Evolutionary conservation across 2,888 invertebrate species (phyloP).

Genomic region (Galeopsomyia nigrocyanea): DNA sequence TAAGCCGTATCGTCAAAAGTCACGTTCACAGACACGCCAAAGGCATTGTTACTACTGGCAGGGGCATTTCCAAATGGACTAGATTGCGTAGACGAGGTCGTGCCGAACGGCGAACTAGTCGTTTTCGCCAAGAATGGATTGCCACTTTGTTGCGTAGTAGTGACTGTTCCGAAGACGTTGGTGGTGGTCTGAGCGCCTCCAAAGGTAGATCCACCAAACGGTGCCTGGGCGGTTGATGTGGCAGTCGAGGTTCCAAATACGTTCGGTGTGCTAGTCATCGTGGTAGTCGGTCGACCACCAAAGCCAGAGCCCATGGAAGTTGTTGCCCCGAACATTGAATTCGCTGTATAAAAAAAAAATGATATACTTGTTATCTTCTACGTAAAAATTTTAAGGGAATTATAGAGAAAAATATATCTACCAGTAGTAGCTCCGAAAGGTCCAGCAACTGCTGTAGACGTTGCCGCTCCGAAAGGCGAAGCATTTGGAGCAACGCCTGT

Average conservation of each 20-base stretch:
- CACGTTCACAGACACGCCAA: conserved; percentile 43
- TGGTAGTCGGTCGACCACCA: not conserved
- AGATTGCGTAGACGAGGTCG: conserved; percentile 31
- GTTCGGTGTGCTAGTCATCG: not conserved
- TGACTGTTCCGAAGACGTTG: conserved; percentile 27
- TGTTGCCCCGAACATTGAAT: conserved; percentile 23
- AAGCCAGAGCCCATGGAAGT: conserved; percentile 34
- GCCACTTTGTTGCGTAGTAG: conserved; percentile 28
- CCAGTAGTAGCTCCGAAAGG: conserved; percentile 35
- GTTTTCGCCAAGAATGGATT: conserved; percentile 47
- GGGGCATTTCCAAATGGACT: conserved; percentile 42
- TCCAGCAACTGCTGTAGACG: conserved; percentile 17
- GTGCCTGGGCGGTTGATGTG: conserved; percentile 38
- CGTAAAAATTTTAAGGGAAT: not conserved
- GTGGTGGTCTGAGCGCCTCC: conserved; percentile 46
- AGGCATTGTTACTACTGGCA: conserved; percentile 2
- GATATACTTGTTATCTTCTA: not conserved
- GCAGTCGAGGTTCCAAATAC: conserved; percentile 23
- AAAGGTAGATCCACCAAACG: conserved; percentile 60
- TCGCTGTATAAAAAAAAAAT: conserved; percentile 13
- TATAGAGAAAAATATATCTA: conserved; percentile 1
- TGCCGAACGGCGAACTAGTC: conserved; percentile 45
- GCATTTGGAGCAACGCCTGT: conserved; percentile 18
- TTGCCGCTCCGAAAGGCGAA: conserved; percentile 29
- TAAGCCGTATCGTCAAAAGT: conserved; percentile 58